phyloP scores from a whole-genome alignment of 2,888 invertebrate species.

The Brenthis ino region DNA sequence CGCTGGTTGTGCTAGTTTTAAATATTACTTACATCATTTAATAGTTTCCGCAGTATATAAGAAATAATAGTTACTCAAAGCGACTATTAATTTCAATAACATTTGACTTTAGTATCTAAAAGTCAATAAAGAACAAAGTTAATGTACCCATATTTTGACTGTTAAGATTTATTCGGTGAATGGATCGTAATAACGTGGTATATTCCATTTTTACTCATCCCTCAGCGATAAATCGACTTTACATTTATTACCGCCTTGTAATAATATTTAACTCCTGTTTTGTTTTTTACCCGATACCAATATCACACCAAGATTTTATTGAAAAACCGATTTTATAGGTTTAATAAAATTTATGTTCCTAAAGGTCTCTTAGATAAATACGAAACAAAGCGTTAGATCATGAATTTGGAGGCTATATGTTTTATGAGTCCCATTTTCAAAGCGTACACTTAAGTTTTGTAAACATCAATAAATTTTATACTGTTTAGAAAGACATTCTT shows the following conservation, averaged over 20 bases:
- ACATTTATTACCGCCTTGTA: slow-evolving; percentile 54
- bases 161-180: slow-evolving; percentile 35
- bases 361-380: slow-evolving; percentile 58
- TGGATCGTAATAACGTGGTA: slow-evolving; percentile 39
- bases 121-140: slow-evolving; percentile 27
- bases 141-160: slow-evolving; percentile 30
- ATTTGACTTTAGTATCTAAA: slow-evolving; percentile 18
- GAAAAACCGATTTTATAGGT: slow-evolving; percentile 63
- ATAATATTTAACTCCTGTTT: slow-evolving; percentile 57
- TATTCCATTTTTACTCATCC: slow-evolving; percentile 49
- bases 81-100: slow-evolving; percentile 19
- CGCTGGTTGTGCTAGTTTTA: too few species aligned
- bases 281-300: slow-evolving; percentile 53
- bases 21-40: neutral
- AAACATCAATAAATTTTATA: slow-evolving; percentile 18
- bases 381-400: slow-evolving; percentile 50
- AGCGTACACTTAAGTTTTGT: slow-evolving; percentile 1
- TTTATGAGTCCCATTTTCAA: slow-evolving; percentile 25
- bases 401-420: slow-evolving; percentile 29
- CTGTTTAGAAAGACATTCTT: slow-evolving; percentile 5
- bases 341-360: slow-evolving; percentile 62
- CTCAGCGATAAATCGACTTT: slow-evolving; percentile 54
- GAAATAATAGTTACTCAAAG: neutral
- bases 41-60: neutral
- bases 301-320: slow-evolving; percentile 62